Base-by-base conservation (phyloP, 2,113 vertebrate genomes). In the Oryzias celebensis region DNA sequence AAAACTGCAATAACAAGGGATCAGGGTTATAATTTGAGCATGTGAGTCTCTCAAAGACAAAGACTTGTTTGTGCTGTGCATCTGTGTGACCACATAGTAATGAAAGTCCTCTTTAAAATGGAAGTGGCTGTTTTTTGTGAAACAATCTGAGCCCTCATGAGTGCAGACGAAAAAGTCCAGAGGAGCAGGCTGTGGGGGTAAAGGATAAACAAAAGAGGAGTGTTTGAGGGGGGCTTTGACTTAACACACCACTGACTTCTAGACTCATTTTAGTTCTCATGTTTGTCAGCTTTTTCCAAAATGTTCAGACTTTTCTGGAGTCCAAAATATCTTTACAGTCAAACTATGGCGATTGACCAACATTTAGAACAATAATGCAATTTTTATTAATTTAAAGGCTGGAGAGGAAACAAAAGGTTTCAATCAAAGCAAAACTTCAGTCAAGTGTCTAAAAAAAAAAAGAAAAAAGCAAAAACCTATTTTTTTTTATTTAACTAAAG, bases 21-120 rank as follows among this genome's bases (percentile, higher is more conserved):
- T 79, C 68, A 52, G 64, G 55, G 73, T 72, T 0, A 51, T 36
- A 10, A 44, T 52, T 44, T 75, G 67, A 65, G 71, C 85, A 86
- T 85, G 86, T 86, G 86, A 86, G 82, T 62, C 57, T 50, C 26
- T 42, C 18, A 50, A 49, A 70, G 63, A 90, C 85, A 89, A 90
- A 88, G 86, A 75, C 60, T 44, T 70, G 47, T 84, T 84, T 90
- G 83, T 85, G 73, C 50, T n/a, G 12, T 41, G 70, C 42, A 13
- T 65, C 4, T 2, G 63, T 67, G 54, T 31, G 58, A 46, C 31
- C 62, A 57, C 46, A 52, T 55, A 61, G 54, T 75, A 52, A 72
- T 54, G 48, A 48, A 53, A 59, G 23, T 12, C 23, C 46, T 23
- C 70, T 78, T 67, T 55, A 56, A 75, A 65, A 58, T 62, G 49